A percentile compares a stretch with the other conserved stretches of the same genome.
Evolutionary conservation across 2,797 vertebrate genomes (phyloP).

Genomic region (Loriculus beryllinus): DNA sequence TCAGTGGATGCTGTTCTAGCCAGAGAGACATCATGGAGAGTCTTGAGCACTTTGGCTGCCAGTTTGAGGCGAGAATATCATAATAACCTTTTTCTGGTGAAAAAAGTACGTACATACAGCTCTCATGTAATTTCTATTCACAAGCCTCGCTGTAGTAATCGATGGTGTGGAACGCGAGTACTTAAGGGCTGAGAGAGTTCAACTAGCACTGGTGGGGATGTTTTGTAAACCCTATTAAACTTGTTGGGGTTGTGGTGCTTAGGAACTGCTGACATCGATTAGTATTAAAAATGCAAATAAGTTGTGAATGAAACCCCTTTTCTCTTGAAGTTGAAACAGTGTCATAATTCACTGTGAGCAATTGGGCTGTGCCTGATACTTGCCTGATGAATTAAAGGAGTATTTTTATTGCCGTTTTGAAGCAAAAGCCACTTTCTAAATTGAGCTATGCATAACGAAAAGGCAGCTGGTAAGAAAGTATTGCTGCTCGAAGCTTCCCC

Average conservation of each 20-base stretch:
- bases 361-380: background rate
- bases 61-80: background rate
- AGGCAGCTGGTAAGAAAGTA: background rate
- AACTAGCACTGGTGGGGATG: background rate
- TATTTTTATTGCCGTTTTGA: background rate
- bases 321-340: background rate
- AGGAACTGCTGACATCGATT: background rate
- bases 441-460: background rate
- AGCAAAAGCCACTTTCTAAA: background rate
- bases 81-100: background rate
- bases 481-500: background rate
- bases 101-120: background rate
- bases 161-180: background rate
- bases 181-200: background rate
- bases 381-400: background rate
- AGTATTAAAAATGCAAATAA: background rate
- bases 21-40: background rate
- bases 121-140: background rate
- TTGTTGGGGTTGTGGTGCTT: background rate
- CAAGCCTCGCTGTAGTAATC: background rate
- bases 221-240: background rate
- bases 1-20: background rate
- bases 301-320: background rate
- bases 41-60: background rate
- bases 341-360: background rate